A percentile compares a stretch with the other conserved stretches of the same genome.
Conservation (phyloP, 2,797 vertebrate genomes). For the Kryptopterus vitreolus region DNA sequence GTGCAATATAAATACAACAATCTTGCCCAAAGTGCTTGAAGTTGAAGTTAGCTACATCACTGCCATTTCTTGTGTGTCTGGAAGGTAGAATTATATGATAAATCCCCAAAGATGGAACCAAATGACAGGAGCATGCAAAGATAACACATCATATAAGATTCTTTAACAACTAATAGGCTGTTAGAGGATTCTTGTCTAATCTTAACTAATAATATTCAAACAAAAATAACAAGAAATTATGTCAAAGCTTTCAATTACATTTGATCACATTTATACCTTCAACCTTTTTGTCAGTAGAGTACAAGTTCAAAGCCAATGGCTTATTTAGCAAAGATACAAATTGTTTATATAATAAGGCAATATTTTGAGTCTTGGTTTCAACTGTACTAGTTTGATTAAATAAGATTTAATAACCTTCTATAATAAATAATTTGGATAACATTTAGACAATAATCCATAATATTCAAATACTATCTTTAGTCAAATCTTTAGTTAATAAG, state of each 20-base stretch:
- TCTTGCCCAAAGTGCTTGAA: too few species aligned
- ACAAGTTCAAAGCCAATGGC: neutral
- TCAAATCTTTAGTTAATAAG: too few species aligned
- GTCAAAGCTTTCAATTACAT: neutral
- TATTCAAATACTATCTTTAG: too few species aligned
- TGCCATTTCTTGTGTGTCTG: neutral
- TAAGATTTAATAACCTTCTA: too few species aligned
- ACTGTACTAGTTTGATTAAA: neutral
- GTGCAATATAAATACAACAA: too few species aligned
- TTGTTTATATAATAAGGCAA: neutral
- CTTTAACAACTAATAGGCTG: neutral
- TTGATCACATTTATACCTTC: neutral
- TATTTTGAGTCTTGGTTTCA: neutral
- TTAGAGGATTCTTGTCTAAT: neutral
- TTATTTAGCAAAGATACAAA: neutral
- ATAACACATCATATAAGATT: neutral
- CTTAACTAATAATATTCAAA: neutral
- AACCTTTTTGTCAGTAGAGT: neutral
- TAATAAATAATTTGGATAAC: too few species aligned
- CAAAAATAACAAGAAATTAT: neutral
- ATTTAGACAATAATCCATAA: too few species aligned
- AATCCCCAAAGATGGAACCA: neutral
- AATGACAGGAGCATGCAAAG: neutral
- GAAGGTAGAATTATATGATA: neutral
- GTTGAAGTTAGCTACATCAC: neutral